A percentile compares a stretch with the other conserved stretches of the same genome.
Conservation (phyloP, 2,888 invertebrate species). For the Xanthia icteritia region DNA sequence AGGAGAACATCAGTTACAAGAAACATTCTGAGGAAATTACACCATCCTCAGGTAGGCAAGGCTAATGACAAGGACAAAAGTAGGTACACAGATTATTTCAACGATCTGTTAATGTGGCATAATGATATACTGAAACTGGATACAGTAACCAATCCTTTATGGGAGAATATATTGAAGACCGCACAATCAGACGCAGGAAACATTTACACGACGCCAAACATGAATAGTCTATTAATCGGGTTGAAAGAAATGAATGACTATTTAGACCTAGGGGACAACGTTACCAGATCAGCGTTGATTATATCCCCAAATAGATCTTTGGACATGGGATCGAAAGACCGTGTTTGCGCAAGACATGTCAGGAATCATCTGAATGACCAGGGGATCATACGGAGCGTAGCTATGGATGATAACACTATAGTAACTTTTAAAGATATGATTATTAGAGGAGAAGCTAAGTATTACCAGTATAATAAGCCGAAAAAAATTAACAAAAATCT, state of each 20-base stretch:
- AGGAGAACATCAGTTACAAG: not conserved
- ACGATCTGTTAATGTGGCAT: constrained; percentile 76
- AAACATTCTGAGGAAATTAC: not conserved
- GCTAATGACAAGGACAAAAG: not conserved
- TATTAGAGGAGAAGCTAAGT: constrained; percentile 61
- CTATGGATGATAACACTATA: constrained; percentile 57
- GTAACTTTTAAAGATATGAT: constrained; percentile 54
- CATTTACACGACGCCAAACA: constrained; percentile 58
- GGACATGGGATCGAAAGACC: not conserved
- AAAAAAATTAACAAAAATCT: not conserved
- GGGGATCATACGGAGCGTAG: constrained; percentile 40
- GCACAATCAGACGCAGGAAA: constrained; percentile 30
- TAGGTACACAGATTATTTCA: constrained; percentile 70
- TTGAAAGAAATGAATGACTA: constrained; percentile 51
- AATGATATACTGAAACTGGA: constrained; percentile 73
- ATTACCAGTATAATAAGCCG: constrained; percentile 55
- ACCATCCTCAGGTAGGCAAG: not conserved
- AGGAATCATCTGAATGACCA: not conserved
- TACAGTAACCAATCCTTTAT: constrained; percentile 56
- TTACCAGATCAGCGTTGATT: not conserved
- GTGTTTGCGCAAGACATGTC: not conserved
- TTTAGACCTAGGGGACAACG: not conserved
- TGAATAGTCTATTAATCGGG: constrained; percentile 61
- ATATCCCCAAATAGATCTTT: not conserved
- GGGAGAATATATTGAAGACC: constrained; percentile 64